phyloP scores from a whole-genome alignment of 1,140 invertebrate species.

The Euwallacea fornicatus region DNA sequence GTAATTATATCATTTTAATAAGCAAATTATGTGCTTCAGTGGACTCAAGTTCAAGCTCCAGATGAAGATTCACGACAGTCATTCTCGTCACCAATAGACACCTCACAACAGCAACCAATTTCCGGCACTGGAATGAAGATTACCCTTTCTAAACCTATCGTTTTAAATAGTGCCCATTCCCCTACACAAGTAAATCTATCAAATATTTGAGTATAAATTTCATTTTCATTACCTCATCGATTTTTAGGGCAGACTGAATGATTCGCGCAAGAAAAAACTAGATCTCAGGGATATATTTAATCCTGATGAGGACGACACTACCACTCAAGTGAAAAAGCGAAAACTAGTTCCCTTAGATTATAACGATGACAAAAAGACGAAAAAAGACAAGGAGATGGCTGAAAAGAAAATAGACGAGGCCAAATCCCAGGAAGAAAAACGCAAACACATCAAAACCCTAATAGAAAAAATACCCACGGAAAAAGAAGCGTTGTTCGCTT shows the following conservation, averaged over 20 bases:
- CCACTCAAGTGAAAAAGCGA: slow-evolving; percentile 69
- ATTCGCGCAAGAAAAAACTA: slow-evolving; percentile 52
- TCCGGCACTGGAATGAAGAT: slow-evolving; percentile 51
- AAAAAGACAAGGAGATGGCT: slow-evolving; percentile 62
- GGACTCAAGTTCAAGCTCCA: slow-evolving; percentile 50
- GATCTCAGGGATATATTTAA: slow-evolving; percentile 90
- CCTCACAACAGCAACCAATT: slow-evolving; percentile 33
- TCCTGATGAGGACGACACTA: slow-evolving; percentile 81
- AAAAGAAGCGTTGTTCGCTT: slow-evolving; percentile 93
- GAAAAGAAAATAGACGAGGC: slow-evolving; percentile 68
- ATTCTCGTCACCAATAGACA: slow-evolving; percentile 46
- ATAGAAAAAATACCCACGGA: slow-evolving; percentile 98
- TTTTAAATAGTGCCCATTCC: slow-evolving; percentile 47
- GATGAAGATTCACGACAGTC: slow-evolving; percentile 52
- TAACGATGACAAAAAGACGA: slow-evolving; percentile 66
- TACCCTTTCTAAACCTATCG: slow-evolving; percentile 49
- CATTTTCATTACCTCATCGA: background rate
- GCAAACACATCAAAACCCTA: slow-evolving; percentile 92
- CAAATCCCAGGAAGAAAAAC: slow-evolving; percentile 90
- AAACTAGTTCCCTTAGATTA: slow-evolving; percentile 84
- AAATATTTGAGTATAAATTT: background rate
- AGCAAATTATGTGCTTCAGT: slow-evolving; percentile 36
- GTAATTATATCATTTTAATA: background rate
- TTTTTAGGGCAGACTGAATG: slow-evolving; percentile 15
- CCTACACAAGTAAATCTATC: slow-evolving; percentile 48